Evolutionary conservation across 2,888 invertebrate species (phyloP).

Genomic region (Lycophotia porphyrea): DNA sequence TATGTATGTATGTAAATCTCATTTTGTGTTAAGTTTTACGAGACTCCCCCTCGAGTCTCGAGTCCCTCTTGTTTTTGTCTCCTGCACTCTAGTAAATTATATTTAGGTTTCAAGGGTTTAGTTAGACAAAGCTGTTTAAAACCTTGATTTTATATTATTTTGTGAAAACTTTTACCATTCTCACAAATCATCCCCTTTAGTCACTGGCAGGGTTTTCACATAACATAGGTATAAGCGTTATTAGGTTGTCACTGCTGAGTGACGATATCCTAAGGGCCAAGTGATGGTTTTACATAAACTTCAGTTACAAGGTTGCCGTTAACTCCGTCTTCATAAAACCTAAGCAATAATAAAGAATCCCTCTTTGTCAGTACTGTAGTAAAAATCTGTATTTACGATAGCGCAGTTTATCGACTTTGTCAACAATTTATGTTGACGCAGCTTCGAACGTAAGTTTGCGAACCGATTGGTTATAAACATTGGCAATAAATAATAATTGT

Average conservation of each 20-base stretch:
- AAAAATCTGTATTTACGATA: slow-evolving; percentile 36
- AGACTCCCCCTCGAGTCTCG: too few species aligned
- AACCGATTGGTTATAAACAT: slow-evolving; percentile 35
- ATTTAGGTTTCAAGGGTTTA: background rate
- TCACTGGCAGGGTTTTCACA: background rate
- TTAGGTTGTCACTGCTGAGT: background rate
- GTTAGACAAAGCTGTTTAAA: background rate
- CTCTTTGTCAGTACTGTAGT: slow-evolving; percentile 9
- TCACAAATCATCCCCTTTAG: background rate
- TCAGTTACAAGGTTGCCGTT: slow-evolving; percentile 6
- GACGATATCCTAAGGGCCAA: background rate
- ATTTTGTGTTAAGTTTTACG: background rate
- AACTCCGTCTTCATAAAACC: slow-evolving; percentile 5
- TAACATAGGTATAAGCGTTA: background rate
- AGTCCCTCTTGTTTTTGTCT: background rate
- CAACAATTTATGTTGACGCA: slow-evolving; percentile 47
- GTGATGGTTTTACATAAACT: slow-evolving; percentile 1
- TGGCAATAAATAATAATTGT: slow-evolving; percentile 46
- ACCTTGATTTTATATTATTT: background rate
- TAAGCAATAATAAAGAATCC: background rate
- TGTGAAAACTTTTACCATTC: background rate
- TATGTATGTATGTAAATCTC: background rate
- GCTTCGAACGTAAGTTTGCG: slow-evolving; percentile 45
- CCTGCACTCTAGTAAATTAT: background rate
- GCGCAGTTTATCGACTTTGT: slow-evolving; percentile 13